Evolutionary conservation across 1,140 invertebrate genomes (phyloP).

Genomic region (Diorhabda elongata): DNA sequence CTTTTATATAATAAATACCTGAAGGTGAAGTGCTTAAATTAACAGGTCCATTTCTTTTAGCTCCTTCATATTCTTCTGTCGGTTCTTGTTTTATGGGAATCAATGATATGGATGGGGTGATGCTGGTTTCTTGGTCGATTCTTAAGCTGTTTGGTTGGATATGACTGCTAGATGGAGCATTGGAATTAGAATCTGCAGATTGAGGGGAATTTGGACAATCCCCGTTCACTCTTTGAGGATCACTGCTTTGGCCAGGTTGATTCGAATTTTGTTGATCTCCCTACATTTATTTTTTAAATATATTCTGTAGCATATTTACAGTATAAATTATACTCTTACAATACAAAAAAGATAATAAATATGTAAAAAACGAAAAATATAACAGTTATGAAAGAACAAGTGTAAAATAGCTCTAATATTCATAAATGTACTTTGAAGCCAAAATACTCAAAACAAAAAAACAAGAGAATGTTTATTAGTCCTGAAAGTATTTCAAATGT

Average conservation of each 20-base stretch:
- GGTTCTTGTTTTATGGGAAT: conserved; percentile 81
- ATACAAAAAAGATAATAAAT: too few species aligned
- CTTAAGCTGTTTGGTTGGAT: conserved; percentile 45
- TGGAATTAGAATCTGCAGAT: conserved; percentile 70
- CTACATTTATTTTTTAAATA: conserved; percentile 8
- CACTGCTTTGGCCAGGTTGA: conserved; percentile 39
- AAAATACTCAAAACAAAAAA: too few species aligned
- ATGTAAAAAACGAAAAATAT: too few species aligned
- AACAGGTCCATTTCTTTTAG: conserved; percentile 42
- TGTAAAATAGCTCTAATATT: too few species aligned
- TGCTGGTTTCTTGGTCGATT: conserved; percentile 53
- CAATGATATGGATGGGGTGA: conserved; percentile 78
- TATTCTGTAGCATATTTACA: too few species aligned
- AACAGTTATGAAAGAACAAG: too few species aligned
- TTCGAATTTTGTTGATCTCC: conserved; percentile 20
- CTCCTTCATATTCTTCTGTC: conserved; percentile 41
- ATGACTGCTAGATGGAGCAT: conserved; percentile 65
- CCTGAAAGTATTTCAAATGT: too few species aligned
- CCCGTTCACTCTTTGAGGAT: conserved; percentile 48
- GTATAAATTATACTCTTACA: too few species aligned
- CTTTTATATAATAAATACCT: conserved; percentile 15
- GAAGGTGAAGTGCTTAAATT: conserved; percentile 42
- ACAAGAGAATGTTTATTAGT: too few species aligned
- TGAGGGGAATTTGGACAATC: conserved; percentile 68
- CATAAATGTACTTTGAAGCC: too few species aligned